Percentiles rank a stretch among this genome's conserved stretches.
phyloP scores from a whole-genome alignment of 1,140 invertebrate species.

The Calycopis cecrops region DNA sequence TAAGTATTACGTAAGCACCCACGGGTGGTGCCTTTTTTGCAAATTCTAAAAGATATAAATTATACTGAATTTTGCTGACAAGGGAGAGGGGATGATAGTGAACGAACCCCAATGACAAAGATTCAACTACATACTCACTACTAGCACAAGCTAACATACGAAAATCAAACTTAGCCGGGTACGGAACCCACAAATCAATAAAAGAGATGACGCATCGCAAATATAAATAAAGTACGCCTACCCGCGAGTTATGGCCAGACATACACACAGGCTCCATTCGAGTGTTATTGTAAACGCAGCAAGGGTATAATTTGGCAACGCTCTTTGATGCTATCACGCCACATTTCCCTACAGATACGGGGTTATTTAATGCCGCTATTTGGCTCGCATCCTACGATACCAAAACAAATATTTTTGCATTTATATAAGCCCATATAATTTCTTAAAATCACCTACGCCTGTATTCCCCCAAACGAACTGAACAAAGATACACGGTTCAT shows the following conservation, averaged over 20 bases:
- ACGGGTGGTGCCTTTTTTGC: too few relatives aligned
- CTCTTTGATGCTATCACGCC: conserved; percentile 48
- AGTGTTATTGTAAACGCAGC: conserved; percentile 56
- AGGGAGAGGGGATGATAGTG: too few relatives aligned
- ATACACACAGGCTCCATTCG: conserved; percentile 20
- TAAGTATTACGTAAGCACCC: too few relatives aligned
- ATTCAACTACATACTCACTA: too few relatives aligned
- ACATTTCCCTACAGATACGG: conserved; percentile 56
- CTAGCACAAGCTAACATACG: too few relatives aligned
- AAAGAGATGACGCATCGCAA: conserved; percentile 3
- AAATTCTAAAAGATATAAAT: too few relatives aligned
- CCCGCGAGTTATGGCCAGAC: conserved; percentile 13
- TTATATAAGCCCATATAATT: conserved; percentile 18
- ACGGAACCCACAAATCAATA: neutral
- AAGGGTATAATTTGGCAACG: conserved; percentile 65
- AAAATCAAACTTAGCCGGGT: too few relatives aligned
- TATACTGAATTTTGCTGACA: too few relatives aligned
- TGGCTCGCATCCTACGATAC: conserved; percentile 47
- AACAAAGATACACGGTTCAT: too few relatives aligned
- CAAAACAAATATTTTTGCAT: conserved; percentile 42
- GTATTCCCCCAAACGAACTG: too few relatives aligned
- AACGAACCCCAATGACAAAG: too few relatives aligned
- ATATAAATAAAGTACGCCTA: conserved; percentile 7
- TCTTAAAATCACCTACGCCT: conserved; percentile 7
- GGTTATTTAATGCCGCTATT: conserved; percentile 60